Evolutionary conservation across 2,888 invertebrate genomes (phyloP).

Genomic region (Acrocyrtus sp.): DNA sequence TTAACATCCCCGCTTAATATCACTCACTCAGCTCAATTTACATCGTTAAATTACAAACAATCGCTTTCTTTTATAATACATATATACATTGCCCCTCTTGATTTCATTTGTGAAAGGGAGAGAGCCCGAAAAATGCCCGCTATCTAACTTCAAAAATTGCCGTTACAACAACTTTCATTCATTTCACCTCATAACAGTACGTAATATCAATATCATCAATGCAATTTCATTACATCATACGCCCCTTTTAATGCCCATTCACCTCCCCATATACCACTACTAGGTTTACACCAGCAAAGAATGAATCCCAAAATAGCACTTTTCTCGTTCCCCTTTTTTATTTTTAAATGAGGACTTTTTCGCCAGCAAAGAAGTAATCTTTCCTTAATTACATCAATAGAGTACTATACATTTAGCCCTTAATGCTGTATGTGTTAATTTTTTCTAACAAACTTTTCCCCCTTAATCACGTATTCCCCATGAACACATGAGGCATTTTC

Average conservation of each 20-base stretch:
- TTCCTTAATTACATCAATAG: slow-evolving; percentile 27
- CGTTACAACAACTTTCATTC: slow-evolving; percentile 4
- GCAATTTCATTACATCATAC: no score
- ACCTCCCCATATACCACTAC: not conserved
- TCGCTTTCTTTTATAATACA: no score
- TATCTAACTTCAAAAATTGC: no score
- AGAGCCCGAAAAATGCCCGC: no score
- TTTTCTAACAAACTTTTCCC: no score
- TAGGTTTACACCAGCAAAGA: not conserved
- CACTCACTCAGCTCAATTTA: no score
- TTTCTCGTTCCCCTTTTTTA: not conserved
- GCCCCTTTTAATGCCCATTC: slow-evolving; percentile 28
- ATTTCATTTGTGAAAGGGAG: no score
- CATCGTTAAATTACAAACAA: slow-evolving; percentile 48
- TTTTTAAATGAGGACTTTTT: no score
- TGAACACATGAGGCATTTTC: no score
- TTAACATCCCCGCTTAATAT: slow-evolving; percentile 23
- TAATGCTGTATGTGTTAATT: slow-evolving; percentile 40
- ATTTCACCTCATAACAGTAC: slow-evolving; percentile 5
- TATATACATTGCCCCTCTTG: no score
- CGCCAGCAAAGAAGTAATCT: not conserved
- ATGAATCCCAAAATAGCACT: slow-evolving; percentile 31
- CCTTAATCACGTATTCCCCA: no score
- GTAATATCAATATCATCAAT: slow-evolving; percentile 20
- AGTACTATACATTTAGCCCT: no score